Conservation (phyloP, 2,888 invertebrate genomes). For the Protophormia terraenovae region DNA sequence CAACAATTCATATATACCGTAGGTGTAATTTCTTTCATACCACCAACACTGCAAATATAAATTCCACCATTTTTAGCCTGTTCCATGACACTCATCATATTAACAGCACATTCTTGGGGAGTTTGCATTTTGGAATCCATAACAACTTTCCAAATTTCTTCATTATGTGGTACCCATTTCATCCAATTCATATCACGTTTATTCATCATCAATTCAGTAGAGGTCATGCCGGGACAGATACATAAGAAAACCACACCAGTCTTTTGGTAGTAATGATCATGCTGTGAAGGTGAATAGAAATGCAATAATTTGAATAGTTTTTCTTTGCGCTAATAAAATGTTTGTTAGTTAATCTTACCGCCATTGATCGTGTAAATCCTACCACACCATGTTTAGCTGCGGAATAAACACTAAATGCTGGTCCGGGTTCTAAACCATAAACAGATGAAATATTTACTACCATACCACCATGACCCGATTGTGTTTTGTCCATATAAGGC, state of each 20-base stretch:
- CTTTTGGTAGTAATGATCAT: slow-evolving; percentile 73
- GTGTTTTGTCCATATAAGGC: slow-evolving; percentile 78
- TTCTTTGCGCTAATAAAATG: neutral
- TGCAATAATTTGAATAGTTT: neutral
- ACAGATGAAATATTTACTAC: slow-evolving; percentile 78
- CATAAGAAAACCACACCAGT: slow-evolving; percentile 77
- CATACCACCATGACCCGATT: slow-evolving; percentile 77
- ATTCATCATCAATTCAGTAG: slow-evolving; percentile 77
- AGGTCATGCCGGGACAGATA: slow-evolving; percentile 78
- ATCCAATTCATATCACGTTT: slow-evolving; percentile 76
- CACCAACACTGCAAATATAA: slow-evolving; percentile 76
- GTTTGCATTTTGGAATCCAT: slow-evolving; percentile 76
- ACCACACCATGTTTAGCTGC: slow-evolving; percentile 79
- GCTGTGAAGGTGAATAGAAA: slow-evolving; percentile 59
- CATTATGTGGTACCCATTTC: slow-evolving; percentile 71
- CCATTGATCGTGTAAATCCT: slow-evolving; percentile 79
- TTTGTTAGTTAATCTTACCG: slow-evolving; percentile 70
- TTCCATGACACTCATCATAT: slow-evolving; percentile 76
- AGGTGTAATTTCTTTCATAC: slow-evolving; percentile 76
- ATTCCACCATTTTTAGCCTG: slow-evolving; percentile 78
- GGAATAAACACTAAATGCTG: slow-evolving; percentile 77
- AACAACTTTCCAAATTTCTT: slow-evolving; percentile 72
- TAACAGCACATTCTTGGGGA: slow-evolving; percentile 77
- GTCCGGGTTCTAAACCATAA: slow-evolving; percentile 78
- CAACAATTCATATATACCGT: slow-evolving; percentile 75